These are phyloP conservation scores for Rhyzopertha dominica DNA, from an alignment of 1,140 invertebrate species.

Conservation along the genomic window DNA sequence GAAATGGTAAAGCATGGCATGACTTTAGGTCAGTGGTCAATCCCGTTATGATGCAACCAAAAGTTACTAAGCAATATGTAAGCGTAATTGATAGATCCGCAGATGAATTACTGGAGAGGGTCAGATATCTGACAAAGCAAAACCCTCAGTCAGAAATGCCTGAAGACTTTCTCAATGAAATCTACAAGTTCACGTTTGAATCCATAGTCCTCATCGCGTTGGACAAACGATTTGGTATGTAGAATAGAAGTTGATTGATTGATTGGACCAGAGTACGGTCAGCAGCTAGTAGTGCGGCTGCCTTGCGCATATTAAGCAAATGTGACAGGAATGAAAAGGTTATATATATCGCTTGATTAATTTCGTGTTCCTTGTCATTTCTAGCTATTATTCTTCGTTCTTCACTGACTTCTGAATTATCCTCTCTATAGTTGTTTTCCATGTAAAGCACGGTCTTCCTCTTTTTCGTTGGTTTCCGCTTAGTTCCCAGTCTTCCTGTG, in stretches of 20 bases:
- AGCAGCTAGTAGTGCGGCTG: no score
- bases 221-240: conserved; percentile 53
- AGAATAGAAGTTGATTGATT: conserved; percentile 15
- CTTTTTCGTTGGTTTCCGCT: no score
- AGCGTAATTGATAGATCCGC: conserved; percentile 47
- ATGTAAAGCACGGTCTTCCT: no score
- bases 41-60: conserved; percentile 51
- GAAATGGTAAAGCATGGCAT: conserved; percentile 53
- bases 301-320: conserved; percentile 11
- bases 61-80: conserved; percentile 48
- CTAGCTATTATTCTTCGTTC: no score
- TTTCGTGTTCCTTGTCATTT: no score
- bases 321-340: conserved; percentile 50
- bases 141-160: conserved; percentile 50
- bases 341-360: conserved; percentile 55
- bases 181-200: conserved; percentile 64
- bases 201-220: conserved; percentile 62
- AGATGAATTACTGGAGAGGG: conserved; percentile 49
- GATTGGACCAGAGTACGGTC: no score
- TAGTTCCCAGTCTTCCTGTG: no score
- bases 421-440: no score
- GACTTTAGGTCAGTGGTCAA: conserved; percentile 50
- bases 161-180: conserved; percentile 53
- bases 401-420: no score
- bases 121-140: conserved; percentile 49